These are phyloP conservation scores for Mormyrus lacerda DNA, from an alignment of 2,113 vertebrate species.

Conservation along the genomic window DNA sequence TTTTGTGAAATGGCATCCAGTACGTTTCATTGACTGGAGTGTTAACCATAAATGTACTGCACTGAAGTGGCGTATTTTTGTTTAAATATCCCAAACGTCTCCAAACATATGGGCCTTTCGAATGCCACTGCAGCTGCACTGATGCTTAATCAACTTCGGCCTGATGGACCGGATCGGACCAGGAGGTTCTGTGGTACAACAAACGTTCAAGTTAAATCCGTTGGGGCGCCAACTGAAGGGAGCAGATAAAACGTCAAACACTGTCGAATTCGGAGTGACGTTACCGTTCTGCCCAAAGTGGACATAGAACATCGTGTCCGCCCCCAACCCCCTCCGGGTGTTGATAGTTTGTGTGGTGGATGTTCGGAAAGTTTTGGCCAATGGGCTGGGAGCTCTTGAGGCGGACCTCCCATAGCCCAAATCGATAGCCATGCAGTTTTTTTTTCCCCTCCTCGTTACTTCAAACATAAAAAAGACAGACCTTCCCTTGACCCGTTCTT, in stretches of 20 bases:
- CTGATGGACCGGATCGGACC: background rate
- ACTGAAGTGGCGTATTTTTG: background rate
- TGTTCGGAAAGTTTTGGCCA: constrained; percentile 38
- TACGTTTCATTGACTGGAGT: background rate
- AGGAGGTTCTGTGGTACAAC: background rate
- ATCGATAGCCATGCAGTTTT: constrained; percentile 27
- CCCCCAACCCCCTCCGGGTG: constrained; percentile 8
- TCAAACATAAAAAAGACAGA: background rate
- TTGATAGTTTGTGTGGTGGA: constrained; percentile 1
- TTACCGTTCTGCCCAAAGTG: constrained; percentile 35
- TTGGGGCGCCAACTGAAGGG: background rate
- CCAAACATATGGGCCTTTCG: background rate
- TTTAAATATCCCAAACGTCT: background rate
- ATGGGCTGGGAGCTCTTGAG: constrained; percentile 29
- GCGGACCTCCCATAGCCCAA: constrained; percentile 24
- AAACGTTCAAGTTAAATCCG: background rate
- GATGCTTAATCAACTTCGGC: background rate
- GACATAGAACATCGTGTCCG: background rate
- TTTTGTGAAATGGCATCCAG: background rate
- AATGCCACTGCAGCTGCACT: background rate
- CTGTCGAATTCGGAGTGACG: constrained; percentile 18
- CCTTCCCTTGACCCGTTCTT: background rate
- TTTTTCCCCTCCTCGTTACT: constrained; percentile 24
- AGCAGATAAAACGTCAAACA: constrained; percentile 22
- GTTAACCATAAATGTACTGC: background rate